Evolutionary conservation across 2,113 vertebrate genomes (phyloP).

Genomic region (Dipodomys merriami): DNA sequence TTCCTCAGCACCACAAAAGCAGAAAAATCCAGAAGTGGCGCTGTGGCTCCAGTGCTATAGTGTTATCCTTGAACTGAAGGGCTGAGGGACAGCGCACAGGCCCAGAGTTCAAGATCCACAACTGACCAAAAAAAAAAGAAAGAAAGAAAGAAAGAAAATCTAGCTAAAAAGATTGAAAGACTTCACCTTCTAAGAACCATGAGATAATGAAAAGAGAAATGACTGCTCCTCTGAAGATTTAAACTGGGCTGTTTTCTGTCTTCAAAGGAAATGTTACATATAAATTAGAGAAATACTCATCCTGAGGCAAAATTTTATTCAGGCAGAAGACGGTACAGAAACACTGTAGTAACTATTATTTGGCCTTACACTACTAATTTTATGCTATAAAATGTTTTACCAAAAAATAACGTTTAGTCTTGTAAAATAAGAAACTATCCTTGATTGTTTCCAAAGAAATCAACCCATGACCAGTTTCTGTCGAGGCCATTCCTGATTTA

Average conservation of each 20-base stretch:
- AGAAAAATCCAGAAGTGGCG: no score
- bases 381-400: neutral
- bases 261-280: slow-evolving; percentile 17
- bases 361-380: neutral
- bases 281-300: slow-evolving; percentile 5
- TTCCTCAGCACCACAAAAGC: no score
- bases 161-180: neutral
- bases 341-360: neutral
- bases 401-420: neutral
- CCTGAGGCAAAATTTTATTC: slow-evolving; percentile 15
- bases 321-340: slow-evolving; percentile 4
- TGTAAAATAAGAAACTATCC: slow-evolving; percentile 27
- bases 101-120: no score
- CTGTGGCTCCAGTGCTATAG: no score
- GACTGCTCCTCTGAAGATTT: neutral
- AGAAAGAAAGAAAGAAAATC: neutral
- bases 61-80: neutral
- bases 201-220: slow-evolving; percentile 36
- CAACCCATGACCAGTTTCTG: slow-evolving; percentile 35
- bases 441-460: slow-evolving; percentile 14
- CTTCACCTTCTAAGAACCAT: neutral
- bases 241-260: neutral
- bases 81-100: neutral
- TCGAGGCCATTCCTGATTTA: slow-evolving; percentile 55
- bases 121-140: neutral